Evolutionary conservation across 2,888 invertebrate species (phyloP).

Genomic region (Zele albiditarsus): DNA sequence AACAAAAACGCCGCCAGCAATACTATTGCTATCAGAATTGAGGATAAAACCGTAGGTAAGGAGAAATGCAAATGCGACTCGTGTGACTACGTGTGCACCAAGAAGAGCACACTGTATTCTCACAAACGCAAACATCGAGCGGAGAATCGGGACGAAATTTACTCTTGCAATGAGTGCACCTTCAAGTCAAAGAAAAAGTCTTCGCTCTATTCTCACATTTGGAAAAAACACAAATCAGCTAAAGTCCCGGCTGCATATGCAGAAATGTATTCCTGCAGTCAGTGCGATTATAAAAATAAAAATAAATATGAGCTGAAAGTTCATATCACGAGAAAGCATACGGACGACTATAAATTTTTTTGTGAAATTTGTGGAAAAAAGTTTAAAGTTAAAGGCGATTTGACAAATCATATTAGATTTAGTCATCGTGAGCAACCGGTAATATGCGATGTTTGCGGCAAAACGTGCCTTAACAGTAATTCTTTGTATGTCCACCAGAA

Average conservation of each 20-base stretch:
- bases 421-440: slow-evolving; percentile 52
- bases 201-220: slow-evolving; percentile 66
- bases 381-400: slow-evolving; percentile 53
- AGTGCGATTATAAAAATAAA: slow-evolving; percentile 63
- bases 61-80: slow-evolving; percentile 54
- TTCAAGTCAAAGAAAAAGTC: slow-evolving; percentile 65
- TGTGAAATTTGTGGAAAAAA: slow-evolving; percentile 52
- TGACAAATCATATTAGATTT: slow-evolving; percentile 55
- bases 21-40: neutral
- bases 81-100: slow-evolving; percentile 64
- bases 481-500: slow-evolving; percentile 68
- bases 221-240: slow-evolving; percentile 61
- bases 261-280: slow-evolving; percentile 56
- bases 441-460: slow-evolving; percentile 66
- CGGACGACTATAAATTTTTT: slow-evolving; percentile 50
- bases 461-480: slow-evolving; percentile 67
- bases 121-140: slow-evolving; percentile 62
- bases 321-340: slow-evolving; percentile 58
- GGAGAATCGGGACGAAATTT: slow-evolving; percentile 51
- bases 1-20: neutral
- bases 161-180: slow-evolving; percentile 64
- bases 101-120: slow-evolving; percentile 63
- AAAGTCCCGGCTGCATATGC: slow-evolving; percentile 42
- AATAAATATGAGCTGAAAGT: slow-evolving; percentile 64
- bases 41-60: slow-evolving; percentile 11